Evolutionary conservation across 2,797 vertebrate species (phyloP).

Genomic region (Clarias fuscus): DNA sequence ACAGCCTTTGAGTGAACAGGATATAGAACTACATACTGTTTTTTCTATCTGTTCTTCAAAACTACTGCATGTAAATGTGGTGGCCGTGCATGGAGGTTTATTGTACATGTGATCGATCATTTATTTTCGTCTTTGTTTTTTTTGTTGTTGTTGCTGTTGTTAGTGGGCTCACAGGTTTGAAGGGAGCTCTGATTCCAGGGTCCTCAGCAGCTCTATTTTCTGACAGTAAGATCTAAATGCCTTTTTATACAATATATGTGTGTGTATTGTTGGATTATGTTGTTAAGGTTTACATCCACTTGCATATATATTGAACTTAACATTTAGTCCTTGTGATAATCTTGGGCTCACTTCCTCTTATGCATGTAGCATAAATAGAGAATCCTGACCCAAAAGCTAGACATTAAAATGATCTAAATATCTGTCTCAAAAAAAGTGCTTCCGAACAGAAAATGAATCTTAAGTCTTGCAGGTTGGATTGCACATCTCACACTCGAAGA

Average conservation of each 20-base stretch:
- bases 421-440: conserved; percentile 28
- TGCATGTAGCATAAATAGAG: not conserved
- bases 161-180: not conserved
- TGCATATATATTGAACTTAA: too few species aligned
- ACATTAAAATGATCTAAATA: conserved; percentile 37
- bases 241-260: not conserved
- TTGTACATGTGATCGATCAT: not conserved
- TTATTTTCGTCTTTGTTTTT: not conserved
- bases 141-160: not conserved
- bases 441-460: conserved; percentile 31
- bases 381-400: not conserved
- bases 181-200: not conserved
- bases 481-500: conserved; percentile 19
- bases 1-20: not conserved
- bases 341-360: not conserved
- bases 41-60: conserved; percentile 1
- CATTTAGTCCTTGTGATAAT: not conserved
- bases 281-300: not conserved
- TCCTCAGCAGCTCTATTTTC: not conserved
- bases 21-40: conserved; percentile 6
- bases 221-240: not conserved
- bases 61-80: not conserved
- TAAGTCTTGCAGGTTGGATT: conserved; percentile 12
- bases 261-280: not conserved
- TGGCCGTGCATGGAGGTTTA: not conserved